Conservation (phyloP, 2,888 invertebrate genomes). For the Dynastes maya region DNA sequence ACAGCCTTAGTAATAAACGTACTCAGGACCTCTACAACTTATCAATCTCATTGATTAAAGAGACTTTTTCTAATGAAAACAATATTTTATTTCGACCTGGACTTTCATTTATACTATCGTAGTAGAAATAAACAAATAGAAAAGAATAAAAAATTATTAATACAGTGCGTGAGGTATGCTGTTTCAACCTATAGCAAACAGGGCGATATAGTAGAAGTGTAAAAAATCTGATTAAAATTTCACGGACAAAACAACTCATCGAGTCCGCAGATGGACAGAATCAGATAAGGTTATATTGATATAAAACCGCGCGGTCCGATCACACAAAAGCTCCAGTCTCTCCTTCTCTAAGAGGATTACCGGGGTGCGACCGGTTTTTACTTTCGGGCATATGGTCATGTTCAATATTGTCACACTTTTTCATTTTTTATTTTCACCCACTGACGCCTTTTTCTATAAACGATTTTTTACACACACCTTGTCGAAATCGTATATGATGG, state of each 20-base stretch:
- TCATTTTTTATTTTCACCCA: conserved; percentile 45
- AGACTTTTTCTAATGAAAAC: no score
- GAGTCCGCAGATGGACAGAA: conserved; percentile 57
- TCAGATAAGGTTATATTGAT: conserved; percentile 67
- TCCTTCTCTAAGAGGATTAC: conserved; percentile 58
- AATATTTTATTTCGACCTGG: no score
- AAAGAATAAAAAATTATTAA: no score
- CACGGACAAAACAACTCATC: conserved; percentile 47
- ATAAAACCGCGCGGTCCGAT: conserved; percentile 65
- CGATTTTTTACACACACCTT: conserved; percentile 42
- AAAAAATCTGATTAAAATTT: conserved; percentile 45
- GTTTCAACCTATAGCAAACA: background rate
- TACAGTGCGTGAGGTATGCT: no score
- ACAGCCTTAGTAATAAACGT: no score
- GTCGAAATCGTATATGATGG: background rate
- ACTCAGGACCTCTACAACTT: no score
- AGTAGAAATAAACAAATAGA: no score
- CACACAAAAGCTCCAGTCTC: conserved; percentile 62
- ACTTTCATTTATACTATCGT: no score
- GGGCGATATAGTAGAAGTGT: conserved; percentile 16
- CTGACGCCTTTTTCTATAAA: conserved; percentile 47
- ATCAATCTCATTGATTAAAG: no score
- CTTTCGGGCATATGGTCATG: conserved; percentile 63
- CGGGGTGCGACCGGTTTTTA: conserved; percentile 67
- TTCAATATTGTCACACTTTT: conserved; percentile 51